phyloP scores from a whole-genome alignment of 2,888 invertebrate species.

The Aleiodes testaceus region DNA sequence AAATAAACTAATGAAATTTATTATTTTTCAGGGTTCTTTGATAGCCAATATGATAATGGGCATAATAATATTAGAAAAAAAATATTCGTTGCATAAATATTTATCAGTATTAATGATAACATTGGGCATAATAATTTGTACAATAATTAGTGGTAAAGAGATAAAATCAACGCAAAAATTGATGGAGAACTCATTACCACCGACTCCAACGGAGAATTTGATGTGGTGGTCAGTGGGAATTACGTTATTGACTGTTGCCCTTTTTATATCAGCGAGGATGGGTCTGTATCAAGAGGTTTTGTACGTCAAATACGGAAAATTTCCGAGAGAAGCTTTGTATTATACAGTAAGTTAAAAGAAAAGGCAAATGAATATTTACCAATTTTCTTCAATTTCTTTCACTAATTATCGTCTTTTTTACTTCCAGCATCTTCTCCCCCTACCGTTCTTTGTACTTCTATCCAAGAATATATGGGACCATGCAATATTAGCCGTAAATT shows the following conservation, averaged over 20 bases:
- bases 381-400: not conserved
- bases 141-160: slow-evolving; percentile 87
- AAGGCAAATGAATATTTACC: not conserved
- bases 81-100: slow-evolving; percentile 89
- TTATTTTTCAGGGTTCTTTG: slow-evolving; percentile 85
- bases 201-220: slow-evolving; percentile 74
- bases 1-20: not conserved
- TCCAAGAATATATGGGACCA: slow-evolving; percentile 85
- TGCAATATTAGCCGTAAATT: slow-evolving; percentile 81
- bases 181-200: slow-evolving; percentile 68
- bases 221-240: slow-evolving; percentile 84
- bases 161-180: slow-evolving; percentile 75
- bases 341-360: slow-evolving; percentile 78
- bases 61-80: slow-evolving; percentile 88
- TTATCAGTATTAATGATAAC: slow-evolving; percentile 94
- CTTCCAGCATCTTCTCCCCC: slow-evolving; percentile 87
- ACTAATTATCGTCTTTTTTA: slow-evolving; percentile 49
- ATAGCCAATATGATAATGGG: slow-evolving; percentile 98
- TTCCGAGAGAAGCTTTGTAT: slow-evolving; percentile 90
- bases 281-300: slow-evolving; percentile 95
- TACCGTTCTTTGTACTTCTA: slow-evolving; percentile 91
- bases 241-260: slow-evolving; percentile 86
- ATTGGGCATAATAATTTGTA: slow-evolving; percentile 92
- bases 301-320: slow-evolving; percentile 89
- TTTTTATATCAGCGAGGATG: slow-evolving; percentile 95